phyloP scores from a whole-genome alignment of 1,140 invertebrate species.

The Gryon sp. region DNA sequence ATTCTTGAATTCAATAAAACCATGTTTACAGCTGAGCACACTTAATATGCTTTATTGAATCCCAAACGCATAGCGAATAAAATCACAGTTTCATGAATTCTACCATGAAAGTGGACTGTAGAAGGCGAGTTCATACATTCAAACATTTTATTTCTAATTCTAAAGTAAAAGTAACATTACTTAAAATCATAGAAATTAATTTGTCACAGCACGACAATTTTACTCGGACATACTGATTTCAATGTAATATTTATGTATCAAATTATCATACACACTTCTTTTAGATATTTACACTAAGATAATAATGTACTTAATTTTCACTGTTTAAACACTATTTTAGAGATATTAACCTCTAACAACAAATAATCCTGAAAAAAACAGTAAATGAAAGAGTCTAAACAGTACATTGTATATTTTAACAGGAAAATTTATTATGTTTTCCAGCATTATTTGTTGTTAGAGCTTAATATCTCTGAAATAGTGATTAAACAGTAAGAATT shows the following conservation, averaged over 20 bases:
- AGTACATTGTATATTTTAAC: no score
- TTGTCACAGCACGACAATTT: constrained; percentile 3
- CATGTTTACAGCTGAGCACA: constrained; percentile 73
- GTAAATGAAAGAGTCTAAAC: no score
- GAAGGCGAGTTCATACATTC: constrained; percentile 28
- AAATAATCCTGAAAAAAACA: no score
- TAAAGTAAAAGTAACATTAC: constrained; percentile 11
- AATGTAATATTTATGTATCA: constrained; percentile 23
- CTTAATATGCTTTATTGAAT: constrained; percentile 75
- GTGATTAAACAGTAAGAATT: no score
- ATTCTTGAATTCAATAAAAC: constrained; percentile 73
- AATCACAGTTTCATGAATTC: constrained; percentile 46
- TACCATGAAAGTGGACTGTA: constrained; percentile 19
- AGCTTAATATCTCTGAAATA: no score
- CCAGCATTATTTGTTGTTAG: no score
- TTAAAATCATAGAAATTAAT: constrained; percentile 6
- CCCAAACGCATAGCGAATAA: constrained; percentile 62
- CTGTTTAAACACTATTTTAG: no score
- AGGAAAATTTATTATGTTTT: no score
- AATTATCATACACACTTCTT: no score
- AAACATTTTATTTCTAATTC: constrained; percentile 40
- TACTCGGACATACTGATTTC: constrained; percentile 7
- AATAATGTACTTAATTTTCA: no score
- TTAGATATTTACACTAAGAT: no score
- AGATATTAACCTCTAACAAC: no score